phyloP scores from a whole-genome alignment of 35 echinoderm and acorn worm genomes.

The Apostichopus parvimensis region DNA sequence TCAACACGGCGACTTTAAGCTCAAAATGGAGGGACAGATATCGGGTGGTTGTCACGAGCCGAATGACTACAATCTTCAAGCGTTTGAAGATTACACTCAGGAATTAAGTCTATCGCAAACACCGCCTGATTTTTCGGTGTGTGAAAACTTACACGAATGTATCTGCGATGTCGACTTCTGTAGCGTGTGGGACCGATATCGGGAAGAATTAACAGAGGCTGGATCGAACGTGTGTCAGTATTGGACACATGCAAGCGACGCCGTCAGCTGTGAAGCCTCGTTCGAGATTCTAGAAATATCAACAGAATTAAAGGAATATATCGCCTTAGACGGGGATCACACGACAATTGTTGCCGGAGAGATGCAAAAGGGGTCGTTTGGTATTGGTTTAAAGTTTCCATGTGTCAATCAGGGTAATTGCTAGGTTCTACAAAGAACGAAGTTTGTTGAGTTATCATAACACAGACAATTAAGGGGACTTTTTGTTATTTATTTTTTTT shows the following conservation, averaged over 20 bases:
- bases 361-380: neutral
- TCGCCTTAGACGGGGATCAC: neutral
- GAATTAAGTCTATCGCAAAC: neutral
- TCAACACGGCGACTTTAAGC: too few relatives aligned
- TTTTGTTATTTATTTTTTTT: too few relatives aligned
- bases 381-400: neutral
- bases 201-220: neutral
- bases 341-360: neutral
- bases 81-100: neutral
- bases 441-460: too few relatives aligned
- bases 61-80: neutral
- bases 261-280: neutral
- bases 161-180: neutral
- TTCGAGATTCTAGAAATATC: neutral
- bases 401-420: neutral
- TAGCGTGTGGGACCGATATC: neutral
- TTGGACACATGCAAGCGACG: neutral
- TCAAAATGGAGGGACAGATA: neutral
- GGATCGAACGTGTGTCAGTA: neutral
- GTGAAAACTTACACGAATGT: neutral
- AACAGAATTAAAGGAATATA: neutral
- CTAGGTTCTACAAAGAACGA: neutral
- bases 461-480: too few relatives aligned
- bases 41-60: neutral
- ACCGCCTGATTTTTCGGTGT: neutral